Base-by-base conservation (phyloP, 2,113 vertebrate genomes). In the Pimephales promelas region DNA sequence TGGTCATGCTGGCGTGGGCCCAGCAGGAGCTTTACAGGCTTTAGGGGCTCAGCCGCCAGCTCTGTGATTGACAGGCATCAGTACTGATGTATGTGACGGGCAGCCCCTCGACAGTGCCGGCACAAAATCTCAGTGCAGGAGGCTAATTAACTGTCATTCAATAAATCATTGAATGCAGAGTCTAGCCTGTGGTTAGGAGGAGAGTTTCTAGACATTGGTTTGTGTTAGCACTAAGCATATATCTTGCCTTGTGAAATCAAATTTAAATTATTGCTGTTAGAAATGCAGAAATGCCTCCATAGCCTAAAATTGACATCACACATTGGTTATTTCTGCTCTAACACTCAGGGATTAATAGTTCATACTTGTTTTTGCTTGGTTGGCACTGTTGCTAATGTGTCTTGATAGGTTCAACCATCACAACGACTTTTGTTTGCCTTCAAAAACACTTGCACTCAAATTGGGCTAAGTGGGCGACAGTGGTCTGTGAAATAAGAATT, bases 51-150 rank as follows among this genome's bases (percentile, higher is more conserved):
- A 86, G 80, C 78, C 82, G 88, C 73, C 85, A 49, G 81, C 73
- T 78, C 28, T 77, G 79, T 90, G 93, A 93, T 84, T 91, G 93
- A 93, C 92, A 93, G 91, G 86, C 88, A 88, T 93, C 92, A 90
- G 82, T 88, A 90, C 79, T 91, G 91, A 92, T 87, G 90, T 88
- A 92, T 91, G 90, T 82, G 31, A n/a, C 79, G 83, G 87, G 61
- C 45, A 31, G 81, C 26, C 66, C 20, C 82, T 87, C 84, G 79
- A 76, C 80, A 85, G 79, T 77, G 84, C 90, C 74, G 28, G 85
- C 85, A 79, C 89, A 78, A 78, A 82, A 82, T 83, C 74, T 84
- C 59, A 52, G 70, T 61, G 78, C 45, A 59, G 45, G 83, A 82
- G 88, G 89, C 86, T 93, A 92, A 93, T 92, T 92, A 92, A 90